These are phyloP conservation scores for Babyrousa celebensis DNA, from an alignment of 2,797 vertebrate species.

Conservation along the genomic window DNA sequence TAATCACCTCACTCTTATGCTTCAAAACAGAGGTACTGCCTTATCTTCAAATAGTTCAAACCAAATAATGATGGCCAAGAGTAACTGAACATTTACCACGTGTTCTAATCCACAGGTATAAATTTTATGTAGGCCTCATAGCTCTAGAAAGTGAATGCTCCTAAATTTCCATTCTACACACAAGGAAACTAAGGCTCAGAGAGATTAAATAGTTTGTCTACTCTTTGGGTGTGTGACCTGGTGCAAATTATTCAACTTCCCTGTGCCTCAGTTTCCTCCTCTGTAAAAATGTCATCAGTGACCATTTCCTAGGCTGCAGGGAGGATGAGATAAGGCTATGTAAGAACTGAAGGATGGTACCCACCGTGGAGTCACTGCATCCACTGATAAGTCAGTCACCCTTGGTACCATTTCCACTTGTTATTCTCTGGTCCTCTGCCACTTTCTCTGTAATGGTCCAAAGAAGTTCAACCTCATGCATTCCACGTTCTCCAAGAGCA, in stretches of 20 bases:
- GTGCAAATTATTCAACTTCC: conserved; percentile 5
- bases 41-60: not conserved
- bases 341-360: not conserved
- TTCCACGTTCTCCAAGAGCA: not conserved
- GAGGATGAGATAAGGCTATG: not conserved
- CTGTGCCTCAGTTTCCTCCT: not conserved
- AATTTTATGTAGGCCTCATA: not conserved
- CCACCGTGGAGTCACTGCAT: not conserved
- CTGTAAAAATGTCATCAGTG: not conserved
- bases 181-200: not conserved
- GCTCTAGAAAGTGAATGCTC: not conserved
- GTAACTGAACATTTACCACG: not conserved
- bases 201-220: not conserved
- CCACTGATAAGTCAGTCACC: not conserved
- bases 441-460: not conserved
- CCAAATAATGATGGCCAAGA: not conserved
- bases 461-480: not conserved
- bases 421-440: not conserved
- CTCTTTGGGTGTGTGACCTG: not conserved
- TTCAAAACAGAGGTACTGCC: not conserved
- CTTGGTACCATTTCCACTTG: not conserved
- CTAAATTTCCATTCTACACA: not conserved
- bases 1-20: not conserved
- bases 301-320: not conserved
- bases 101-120: rapidly evolving